Base-by-base conservation (phyloP, 1,140 invertebrate genomes). In the Acarapis woodi region DNA sequence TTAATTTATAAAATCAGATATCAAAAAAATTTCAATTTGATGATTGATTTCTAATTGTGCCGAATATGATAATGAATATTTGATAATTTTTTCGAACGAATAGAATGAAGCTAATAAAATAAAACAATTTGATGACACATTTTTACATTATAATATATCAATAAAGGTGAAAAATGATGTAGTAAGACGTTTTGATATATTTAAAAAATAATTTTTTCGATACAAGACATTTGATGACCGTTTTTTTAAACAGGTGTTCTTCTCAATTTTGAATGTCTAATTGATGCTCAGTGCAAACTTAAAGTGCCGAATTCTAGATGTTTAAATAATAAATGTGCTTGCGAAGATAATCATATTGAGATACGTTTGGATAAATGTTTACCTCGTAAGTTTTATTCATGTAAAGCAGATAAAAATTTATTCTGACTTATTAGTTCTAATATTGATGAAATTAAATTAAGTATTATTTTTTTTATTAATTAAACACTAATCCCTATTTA, bases 311-410 rank as follows among this genome's bases (percentile, higher is more conserved):
- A 74, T 47, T 73, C 71, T 48, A 62, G 59, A 42, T 77, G 73
- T 46, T 50, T 66, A 28, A 64, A 68, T 35, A 68, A 68, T n/a
- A 58, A 64, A 22, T 77, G 77, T 53, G 63, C 68, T 20, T 82
- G 78, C 53, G 64, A 70, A 37, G 66, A 71, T 45, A 73, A 74
- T 37, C 74, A 69, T 55, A 56, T 80, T 30, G 73, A 75, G 48
- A 76, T 77, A 55, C 64, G 75, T 46, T 68, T 73, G 50, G 77
- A 83, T 51, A 79, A 75, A 19, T 83, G 78, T 57, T 62, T 82
- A 23, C 64, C 67, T 52, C 74, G 77, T 82, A 65, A 77, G 75
- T 73, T 30, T 30, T 8, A 30, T 37, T 25, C n/a, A 25, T 37
- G 12, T 28, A 24, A 15, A 25, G 5, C 4, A 10, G 31, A 30